Conservation (phyloP, 2,113 vertebrate species). For the Perognathus longimembris region DNA sequence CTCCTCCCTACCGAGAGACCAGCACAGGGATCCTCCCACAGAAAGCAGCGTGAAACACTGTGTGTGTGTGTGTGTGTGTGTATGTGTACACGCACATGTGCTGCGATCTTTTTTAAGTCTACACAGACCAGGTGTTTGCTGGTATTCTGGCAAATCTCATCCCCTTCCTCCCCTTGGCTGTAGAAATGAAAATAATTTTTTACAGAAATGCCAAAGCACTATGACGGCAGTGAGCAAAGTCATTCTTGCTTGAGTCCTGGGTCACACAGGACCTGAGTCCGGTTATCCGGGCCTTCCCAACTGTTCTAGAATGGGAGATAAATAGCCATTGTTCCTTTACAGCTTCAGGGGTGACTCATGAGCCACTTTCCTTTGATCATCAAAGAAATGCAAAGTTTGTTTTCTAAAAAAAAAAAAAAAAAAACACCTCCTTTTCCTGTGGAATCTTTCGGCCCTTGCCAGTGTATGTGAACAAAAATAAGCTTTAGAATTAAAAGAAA, state of each 20-base stretch:
- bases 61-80: no score
- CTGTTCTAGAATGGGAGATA: not conserved
- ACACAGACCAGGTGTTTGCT: not conserved
- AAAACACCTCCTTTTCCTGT: conserved; percentile 62
- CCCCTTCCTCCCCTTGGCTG: not conserved
- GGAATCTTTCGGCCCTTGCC: conserved; percentile 41
- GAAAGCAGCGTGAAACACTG: not conserved
- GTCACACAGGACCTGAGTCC: not conserved
- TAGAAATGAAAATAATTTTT: conserved; percentile 5
- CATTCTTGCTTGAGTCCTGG: not conserved
- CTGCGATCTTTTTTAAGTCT: not conserved
- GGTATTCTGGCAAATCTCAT: not conserved
- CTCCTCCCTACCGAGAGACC: not conserved
- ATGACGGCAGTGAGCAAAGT: not conserved
- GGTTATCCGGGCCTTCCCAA: conserved; percentile 27
- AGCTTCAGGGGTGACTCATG: conserved; percentile 22
- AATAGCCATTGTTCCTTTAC: conserved; percentile 50
- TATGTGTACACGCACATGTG: no score
- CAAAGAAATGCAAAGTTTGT: conserved; percentile 63
- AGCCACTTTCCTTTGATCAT: conserved; percentile 59
- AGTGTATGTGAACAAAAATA: not conserved
- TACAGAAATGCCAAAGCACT: not conserved
- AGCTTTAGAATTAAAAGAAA: not conserved
- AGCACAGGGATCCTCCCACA: not conserved
- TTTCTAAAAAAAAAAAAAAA: conserved; percentile 64